phyloP scores from a whole-genome alignment of 2,797 vertebrate species.

The Lagorchestes hirsutus region DNA sequence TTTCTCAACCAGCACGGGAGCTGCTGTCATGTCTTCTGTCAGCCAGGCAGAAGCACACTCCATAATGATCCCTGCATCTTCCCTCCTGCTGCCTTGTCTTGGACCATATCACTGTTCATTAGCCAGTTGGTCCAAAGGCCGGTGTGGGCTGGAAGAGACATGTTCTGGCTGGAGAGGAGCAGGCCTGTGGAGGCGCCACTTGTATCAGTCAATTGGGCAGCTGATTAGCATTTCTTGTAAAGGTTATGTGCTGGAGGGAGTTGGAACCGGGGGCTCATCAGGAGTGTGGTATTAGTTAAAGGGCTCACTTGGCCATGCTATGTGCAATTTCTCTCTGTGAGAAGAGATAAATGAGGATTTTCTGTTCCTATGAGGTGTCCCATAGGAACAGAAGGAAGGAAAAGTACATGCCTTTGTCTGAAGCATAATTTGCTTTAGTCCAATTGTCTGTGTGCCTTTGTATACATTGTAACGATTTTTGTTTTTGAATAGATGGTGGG shows the following conservation, averaged over 20 bases:
- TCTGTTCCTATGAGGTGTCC: background rate
- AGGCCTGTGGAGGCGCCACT: background rate
- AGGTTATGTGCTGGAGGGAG: background rate
- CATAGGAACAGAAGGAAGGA: background rate
- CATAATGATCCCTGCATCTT: background rate
- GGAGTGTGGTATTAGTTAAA: background rate
- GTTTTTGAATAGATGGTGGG: background rate
- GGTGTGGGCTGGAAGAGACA: background rate
- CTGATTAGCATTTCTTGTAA: slow-evolving; percentile 1
- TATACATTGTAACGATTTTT: background rate
- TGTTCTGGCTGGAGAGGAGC: background rate
- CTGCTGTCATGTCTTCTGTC: background rate
- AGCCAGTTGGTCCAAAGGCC: background rate
- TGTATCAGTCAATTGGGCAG: background rate
- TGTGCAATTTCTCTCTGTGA: background rate
- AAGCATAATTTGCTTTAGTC: background rate
- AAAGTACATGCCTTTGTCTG: background rate
- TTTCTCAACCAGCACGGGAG: background rate
- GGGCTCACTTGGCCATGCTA: background rate
- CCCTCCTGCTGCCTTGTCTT: background rate
- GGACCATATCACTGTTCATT: slow-evolving; percentile 14
- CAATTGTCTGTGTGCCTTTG: background rate
- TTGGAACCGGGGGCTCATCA: slow-evolving; percentile 7
- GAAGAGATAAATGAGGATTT: background rate
- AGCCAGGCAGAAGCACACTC: background rate